Evolutionary conservation across 2,113 vertebrate species (phyloP), one percentile per base, ranked within the genome.

Genomic region (Erpornis zantholeuca): DNA sequence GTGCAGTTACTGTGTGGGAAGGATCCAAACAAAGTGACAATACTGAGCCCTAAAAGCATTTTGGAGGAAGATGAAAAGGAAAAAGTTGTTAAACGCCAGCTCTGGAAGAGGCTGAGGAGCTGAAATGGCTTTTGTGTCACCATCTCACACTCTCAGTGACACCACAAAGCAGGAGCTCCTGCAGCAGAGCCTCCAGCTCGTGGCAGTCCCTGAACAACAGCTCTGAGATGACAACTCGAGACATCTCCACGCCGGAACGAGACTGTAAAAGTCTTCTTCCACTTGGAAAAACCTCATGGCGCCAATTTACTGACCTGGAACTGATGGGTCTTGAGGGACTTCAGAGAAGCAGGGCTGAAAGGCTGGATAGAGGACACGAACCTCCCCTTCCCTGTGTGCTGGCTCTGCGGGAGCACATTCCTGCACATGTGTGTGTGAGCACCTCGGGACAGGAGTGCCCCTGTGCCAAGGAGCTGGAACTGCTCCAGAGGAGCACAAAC

Each of bases 1-100:
- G 91, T 77, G 91, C 94, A 92, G 85, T 65, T 2, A 38, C 44
- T 33, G 56, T 44, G 86, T 78, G 80, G 69, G 86, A 94, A 91
- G 70, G 16, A 85, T 17, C 59, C 68, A 85, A 94, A 75, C 50
- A 36, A 33, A 86, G 86, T 65, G 80, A 92, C 77, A 92, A 78
- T 29, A 29, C 7, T 0, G 14, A 81, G 76, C 27, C 69, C 63
- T 92, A 72, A 94, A 93, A 92, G 92, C 92, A 54, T 73, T 90
- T 84, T 45, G 72, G 75, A 57, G 36, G 35, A 29, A 60, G 76
- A 77, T 15, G 25, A 45, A 88, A 88, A 84, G 73, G 89, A n/a
- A 12, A 15, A 25, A 87, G 53, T 7, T 24, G 79, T 33, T 27
- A 35, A 52, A 36, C 5, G 27, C 5, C 57, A 60, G 79, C 52